Evolutionary conservation across 1,140 invertebrate genomes (phyloP), one percentile per base, ranked within the genome.

Genomic region (Achatina immaculata): DNA sequence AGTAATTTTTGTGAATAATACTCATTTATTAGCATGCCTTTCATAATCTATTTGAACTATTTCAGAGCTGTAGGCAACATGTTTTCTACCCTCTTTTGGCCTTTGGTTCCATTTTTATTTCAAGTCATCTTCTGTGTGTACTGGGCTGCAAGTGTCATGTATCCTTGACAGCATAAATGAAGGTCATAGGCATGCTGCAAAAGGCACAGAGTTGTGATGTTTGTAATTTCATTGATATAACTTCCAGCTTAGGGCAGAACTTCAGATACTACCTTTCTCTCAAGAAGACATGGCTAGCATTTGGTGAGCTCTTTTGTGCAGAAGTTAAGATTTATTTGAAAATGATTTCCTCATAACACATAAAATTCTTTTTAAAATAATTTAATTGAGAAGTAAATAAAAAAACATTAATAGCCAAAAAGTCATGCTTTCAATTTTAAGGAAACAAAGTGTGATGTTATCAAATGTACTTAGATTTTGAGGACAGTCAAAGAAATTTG

Each of bases 51-150:
- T 66, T 36, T 66, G 34, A 14, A 11, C 11, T 36, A 83, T 83
- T 68, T 81, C 92, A 98, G 96, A 91, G 97, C 97, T 55, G 95
- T 99, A 0, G 94, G 94, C 58, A 94, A 93, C 73, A 95, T 96
- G 83, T 94, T 95, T 82, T 95, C 96, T 19, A 95, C 96, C 3
- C 91, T 99, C 9, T 92, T 98, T 51, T 99, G 98, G 92, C 98
- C 98, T 0, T 90, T 99, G 58, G 91, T 98, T 82, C 97, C 97
- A 0, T 98, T 96, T 94, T 81, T 96, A 9, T 85, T 98, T 0
- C 95, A 97, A 89, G 89, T 97, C 6, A 89, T 90, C 0, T 92
- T 96, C 0, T 93, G 98, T 65, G 92, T 92, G 0, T 96, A 95
- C 86, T 95, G 95, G 82, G 90, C 95, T 42, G 90, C 93, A 24